Percentiles rank a stretch among this genome's conserved stretches.
Conservation (phyloP, 2,888 invertebrate genomes). For the Folsomia manolachei region DNA sequence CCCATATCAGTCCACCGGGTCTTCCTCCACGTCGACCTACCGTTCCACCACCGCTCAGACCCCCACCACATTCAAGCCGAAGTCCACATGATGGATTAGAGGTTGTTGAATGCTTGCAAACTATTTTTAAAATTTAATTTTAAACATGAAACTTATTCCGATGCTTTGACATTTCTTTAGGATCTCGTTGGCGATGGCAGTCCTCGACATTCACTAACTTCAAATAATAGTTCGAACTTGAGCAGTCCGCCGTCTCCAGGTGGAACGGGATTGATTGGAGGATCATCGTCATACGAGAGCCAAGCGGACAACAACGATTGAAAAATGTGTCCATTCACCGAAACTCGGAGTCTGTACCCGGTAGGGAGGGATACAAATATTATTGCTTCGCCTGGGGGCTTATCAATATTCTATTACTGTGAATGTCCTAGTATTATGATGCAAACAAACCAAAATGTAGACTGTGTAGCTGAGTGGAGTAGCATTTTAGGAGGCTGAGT, state of each 20-base stretch:
- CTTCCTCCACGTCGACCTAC: conserved; percentile 47
- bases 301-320: conserved; percentile 48
- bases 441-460: too few species aligned
- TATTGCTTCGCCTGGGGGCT: too few species aligned
- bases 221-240: conserved; percentile 71
- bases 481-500: too few species aligned
- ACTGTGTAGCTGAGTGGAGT: too few species aligned
- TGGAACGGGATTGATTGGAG: conserved; percentile 63
- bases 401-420: too few species aligned
- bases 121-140: neutral
- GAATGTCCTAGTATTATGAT: too few species aligned
- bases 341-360: too few species aligned
- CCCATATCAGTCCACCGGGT: conserved; percentile 45
- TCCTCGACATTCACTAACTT: conserved; percentile 70
- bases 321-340: too few species aligned
- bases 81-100: conserved; percentile 32
- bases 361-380: too few species aligned
- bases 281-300: conserved; percentile 67
- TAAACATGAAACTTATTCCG: neutral
- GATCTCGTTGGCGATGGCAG: conserved; percentile 58
- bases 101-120: conserved; percentile 23
- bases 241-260: conserved; percentile 70
- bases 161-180: conserved; percentile 51
- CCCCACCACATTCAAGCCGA: conserved; percentile 12
- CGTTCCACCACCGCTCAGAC: conserved; percentile 47